Conservation (phyloP, 1,140 invertebrate species). For the Hylyphantes graminicola region DNA sequence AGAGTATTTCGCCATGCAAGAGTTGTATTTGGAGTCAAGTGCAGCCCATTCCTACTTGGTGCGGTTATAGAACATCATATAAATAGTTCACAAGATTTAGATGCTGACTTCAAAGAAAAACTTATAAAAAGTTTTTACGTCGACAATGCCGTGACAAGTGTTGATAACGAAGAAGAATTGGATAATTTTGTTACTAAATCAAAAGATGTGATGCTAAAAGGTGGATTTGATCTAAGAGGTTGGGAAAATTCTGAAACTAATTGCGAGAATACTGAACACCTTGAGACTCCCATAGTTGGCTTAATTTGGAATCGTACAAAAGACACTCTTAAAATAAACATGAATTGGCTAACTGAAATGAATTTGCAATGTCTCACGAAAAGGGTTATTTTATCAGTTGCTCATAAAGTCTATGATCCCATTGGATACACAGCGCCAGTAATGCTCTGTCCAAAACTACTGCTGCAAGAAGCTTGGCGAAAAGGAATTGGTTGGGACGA, state of each 20-base stretch:
- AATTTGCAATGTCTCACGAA: neutral
- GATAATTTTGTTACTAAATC: neutral
- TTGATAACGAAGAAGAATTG: neutral
- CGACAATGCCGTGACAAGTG: conserved; percentile 6
- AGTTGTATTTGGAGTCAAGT: neutral
- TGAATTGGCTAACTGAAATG: neutral
- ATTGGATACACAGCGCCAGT: neutral
- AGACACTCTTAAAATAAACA: conserved; percentile 2
- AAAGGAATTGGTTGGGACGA: neutral
- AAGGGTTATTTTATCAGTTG: neutral
- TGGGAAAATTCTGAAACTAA: conserved; percentile 8
- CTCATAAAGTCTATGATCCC: neutral
- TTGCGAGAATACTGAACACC: neutral
- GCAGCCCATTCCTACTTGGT: neutral
- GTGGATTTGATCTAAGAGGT: conserved; percentile 15
- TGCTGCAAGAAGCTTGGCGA: neutral
- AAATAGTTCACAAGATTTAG: neutral
- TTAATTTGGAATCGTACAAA: neutral
- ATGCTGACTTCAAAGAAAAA: neutral
- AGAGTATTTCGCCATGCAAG: neutral
- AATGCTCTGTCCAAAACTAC: neutral
- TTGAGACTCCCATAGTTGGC: neutral
- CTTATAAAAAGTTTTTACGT: neutral
- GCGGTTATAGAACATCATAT: neutral
- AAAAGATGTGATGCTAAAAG: neutral